Evolutionary conservation across 1,140 invertebrate genomes (phyloP).

Genomic region (Apocrypta bakeri): DNA sequence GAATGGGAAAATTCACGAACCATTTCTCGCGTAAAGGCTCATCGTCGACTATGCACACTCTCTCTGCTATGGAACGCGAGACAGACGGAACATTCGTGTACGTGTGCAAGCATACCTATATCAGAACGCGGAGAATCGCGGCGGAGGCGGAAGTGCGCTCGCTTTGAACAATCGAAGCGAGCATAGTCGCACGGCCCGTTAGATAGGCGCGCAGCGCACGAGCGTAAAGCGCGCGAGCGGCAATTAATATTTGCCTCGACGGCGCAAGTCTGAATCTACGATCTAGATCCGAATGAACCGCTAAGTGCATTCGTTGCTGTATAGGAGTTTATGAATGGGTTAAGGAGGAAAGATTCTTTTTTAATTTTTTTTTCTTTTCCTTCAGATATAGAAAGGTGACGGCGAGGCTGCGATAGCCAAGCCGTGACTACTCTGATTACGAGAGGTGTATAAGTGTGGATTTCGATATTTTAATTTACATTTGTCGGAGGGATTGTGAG

Average conservation of each 20-base stretch:
- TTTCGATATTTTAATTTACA: no score
- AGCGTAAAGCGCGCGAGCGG: slow-evolving; percentile 51
- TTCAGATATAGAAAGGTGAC: background rate
- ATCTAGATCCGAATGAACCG: slow-evolving; percentile 69
- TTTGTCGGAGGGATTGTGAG: no score
- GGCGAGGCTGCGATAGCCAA: background rate
- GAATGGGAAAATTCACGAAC: slow-evolving; percentile 46
- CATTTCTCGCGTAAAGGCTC: slow-evolving; percentile 27
- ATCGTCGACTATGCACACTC: background rate
- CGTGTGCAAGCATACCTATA: background rate
- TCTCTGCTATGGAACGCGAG: slow-evolving; percentile 7
- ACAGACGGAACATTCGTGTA: background rate
- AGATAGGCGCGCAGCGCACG: slow-evolving; percentile 49
- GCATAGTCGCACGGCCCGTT: slow-evolving; percentile 48
- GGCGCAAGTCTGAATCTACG: slow-evolving; percentile 61
- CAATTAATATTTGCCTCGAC: slow-evolving; percentile 64
- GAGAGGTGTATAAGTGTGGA: no score
- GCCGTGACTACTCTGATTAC: no score
- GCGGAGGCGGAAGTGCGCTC: slow-evolving; percentile 43
- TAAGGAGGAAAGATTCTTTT: slow-evolving; percentile 2
- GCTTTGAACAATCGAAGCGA: slow-evolving; percentile 53
- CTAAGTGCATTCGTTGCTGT: slow-evolving; percentile 53
- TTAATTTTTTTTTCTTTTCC: background rate
- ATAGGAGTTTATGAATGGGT: slow-evolving; percentile 9
- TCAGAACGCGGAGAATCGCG: slow-evolving; percentile 43